These are phyloP conservation scores for Oreortyx pictus DNA, from an alignment of 2,797 vertebrate genomes.

Conservation along the genomic window DNA sequence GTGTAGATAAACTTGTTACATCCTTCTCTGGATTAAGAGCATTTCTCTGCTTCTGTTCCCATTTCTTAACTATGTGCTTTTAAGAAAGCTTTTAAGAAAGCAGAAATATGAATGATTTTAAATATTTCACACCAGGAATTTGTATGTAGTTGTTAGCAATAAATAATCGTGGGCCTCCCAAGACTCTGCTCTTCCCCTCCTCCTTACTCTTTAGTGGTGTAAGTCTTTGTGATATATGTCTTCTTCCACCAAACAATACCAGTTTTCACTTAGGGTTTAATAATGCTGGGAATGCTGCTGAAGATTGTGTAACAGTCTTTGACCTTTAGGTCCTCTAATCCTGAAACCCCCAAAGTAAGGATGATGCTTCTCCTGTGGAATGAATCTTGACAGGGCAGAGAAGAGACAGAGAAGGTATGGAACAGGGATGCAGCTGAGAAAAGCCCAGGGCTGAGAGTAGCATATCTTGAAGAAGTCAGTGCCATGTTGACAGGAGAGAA, in stretches of 20 bases:
- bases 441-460: neutral
- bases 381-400: neutral
- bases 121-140: constrained; percentile 23
- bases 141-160: neutral
- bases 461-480: neutral
- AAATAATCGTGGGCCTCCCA: neutral
- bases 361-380: neutral
- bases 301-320: neutral
- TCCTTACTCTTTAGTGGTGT: neutral
- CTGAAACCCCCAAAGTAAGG: neutral
- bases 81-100: neutral
- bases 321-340: neutral
- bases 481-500: neutral
- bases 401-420: neutral
- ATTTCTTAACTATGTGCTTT: neutral
- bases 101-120: neutral
- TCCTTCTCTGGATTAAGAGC: neutral
- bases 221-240: too few relatives aligned
- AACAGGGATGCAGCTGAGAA: neutral
- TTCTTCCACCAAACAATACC: neutral
- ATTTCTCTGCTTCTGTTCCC: neutral
- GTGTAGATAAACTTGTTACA: neutral
- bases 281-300: neutral
- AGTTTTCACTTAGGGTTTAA: neutral
- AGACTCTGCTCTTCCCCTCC: neutral